phyloP scores from a whole-genome alignment of 1,140 invertebrate species.

The Drosophila sp. region DNA sequence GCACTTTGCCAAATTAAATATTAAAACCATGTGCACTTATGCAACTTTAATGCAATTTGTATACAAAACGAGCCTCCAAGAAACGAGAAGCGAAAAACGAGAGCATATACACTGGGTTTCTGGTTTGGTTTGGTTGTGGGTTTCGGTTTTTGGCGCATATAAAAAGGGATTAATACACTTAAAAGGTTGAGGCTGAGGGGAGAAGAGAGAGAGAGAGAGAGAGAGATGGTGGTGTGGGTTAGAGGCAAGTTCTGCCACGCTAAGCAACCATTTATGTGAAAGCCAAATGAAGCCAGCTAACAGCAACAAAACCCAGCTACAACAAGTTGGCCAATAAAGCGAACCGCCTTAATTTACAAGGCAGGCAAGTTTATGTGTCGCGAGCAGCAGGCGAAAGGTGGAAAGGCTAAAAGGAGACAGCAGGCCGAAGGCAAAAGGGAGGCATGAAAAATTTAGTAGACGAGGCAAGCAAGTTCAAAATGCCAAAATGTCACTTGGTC shows the following conservation, averaged over 20 bases:
- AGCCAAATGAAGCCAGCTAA: slow-evolving; percentile 69
- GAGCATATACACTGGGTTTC: slow-evolving; percentile 47
- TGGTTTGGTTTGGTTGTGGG: slow-evolving; percentile 5
- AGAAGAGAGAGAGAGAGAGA: not conserved
- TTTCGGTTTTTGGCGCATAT: slow-evolving; percentile 46
- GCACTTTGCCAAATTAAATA: slow-evolving; percentile 82
- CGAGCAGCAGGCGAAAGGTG: slow-evolving; percentile 15
- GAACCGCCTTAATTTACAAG: slow-evolving; percentile 68
- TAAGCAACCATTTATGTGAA: slow-evolving; percentile 76
- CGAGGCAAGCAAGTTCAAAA: slow-evolving; percentile 24
- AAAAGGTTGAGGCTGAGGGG: slow-evolving; percentile 37
- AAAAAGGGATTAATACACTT: slow-evolving; percentile 81
- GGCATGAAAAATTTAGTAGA: slow-evolving; percentile 79
- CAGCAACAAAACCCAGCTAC: slow-evolving; percentile 6
- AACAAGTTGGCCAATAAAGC: slow-evolving; percentile 65
- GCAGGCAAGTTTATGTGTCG: slow-evolving; percentile 62
- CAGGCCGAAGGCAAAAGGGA: not conserved
- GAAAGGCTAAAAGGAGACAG: not conserved
- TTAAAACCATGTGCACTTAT: slow-evolving; percentile 81
- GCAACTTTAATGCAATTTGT: slow-evolving; percentile 82
- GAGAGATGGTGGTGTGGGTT: not conserved
- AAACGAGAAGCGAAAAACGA: slow-evolving; percentile 18
- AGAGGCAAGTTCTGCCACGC: slow-evolving; percentile 37
- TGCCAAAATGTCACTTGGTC: slow-evolving; percentile 63
- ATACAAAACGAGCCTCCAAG: slow-evolving; percentile 66